These are phyloP conservation scores for Maconellicoccus hirsutus DNA, from an alignment of 1,140 invertebrate genomes.

Conservation along the genomic window DNA sequence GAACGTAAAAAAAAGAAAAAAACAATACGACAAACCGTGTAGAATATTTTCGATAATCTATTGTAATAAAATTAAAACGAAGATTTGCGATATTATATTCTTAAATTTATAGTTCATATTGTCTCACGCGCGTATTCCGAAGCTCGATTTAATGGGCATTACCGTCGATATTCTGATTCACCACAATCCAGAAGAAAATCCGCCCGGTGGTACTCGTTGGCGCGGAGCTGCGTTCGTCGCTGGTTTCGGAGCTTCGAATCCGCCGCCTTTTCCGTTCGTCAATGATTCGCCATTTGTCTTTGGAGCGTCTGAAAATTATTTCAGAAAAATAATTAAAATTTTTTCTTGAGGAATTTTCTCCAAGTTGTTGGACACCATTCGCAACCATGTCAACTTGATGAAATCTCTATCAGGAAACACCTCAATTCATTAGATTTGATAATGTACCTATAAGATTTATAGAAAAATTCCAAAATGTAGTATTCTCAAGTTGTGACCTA, in stretches of 20 bases:
- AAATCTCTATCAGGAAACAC: no score
- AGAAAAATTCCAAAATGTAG: no score
- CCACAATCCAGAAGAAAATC: constrained; percentile 45
- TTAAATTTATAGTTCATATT: background rate
- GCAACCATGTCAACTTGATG: no score
- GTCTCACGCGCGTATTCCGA: background rate
- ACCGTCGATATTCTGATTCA: constrained; percentile 32
- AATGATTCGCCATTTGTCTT: background rate
- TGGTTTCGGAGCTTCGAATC: constrained; percentile 25
- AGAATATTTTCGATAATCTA: background rate
- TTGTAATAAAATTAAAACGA: background rate
- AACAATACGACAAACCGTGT: background rate
- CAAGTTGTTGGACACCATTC: no score
- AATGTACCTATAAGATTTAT: no score
- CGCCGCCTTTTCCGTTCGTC: background rate
- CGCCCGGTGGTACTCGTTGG: constrained; percentile 43
- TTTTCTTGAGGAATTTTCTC: no score
- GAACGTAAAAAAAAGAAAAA: background rate
- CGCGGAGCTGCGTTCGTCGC: constrained; percentile 29
- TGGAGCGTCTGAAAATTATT: background rate
- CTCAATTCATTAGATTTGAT: no score
- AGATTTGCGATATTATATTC: background rate
- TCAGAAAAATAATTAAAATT: no score
- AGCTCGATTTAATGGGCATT: background rate
- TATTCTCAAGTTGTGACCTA: no score